Base-by-base conservation (phyloP, 2,888 invertebrate genomes). In the Nomada fucata region DNA sequence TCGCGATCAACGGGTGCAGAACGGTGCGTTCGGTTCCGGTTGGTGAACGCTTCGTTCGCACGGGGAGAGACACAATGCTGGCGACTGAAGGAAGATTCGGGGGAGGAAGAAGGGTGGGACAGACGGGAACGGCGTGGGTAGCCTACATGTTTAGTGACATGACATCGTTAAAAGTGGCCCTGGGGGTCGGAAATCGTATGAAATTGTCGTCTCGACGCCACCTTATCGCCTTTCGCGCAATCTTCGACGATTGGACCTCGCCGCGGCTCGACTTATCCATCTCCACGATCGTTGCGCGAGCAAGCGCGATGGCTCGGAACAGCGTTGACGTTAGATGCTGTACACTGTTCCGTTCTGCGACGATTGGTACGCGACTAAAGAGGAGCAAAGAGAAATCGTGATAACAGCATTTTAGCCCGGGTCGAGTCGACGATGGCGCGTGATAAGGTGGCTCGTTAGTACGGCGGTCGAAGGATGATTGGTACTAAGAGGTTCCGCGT, bases 21-120 rank as follows among this genome's bases (percentile, higher is more conserved):
- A 67, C 18, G 23, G 23, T 1, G 50, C 59, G 26, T 50, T 11
- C 15, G 47, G 26, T 52, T 36, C 26, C 47, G 52, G 57, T 60
- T 55, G 44, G 57, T 50, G 63, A 44, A 72, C 44, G 63, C 18
- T 76, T 55, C 23, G 52, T 60, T 55, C 29, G 44, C 42, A n/a
- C 74, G 53, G 68, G 68, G 52, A 83, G 63, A 80, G 63, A 80
- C 47, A 76, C 67, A 73, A 65, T 65, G 50, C n/a, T 64, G 52
- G 53, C 53, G 65, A 84, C 53, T 26, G 57, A 67, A 64, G 68
- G 63, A 76, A 68, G 71, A 76, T 71, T 63, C 55, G 65, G 23
- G 74, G 67, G 57, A 52, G 75, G 69, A 64, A 26, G 74, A 64
- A 55, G 75, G 70, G 55, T 47, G 47, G 65, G 76, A 63, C 42